Percentiles rank a stretch among this genome's conserved stretches.
Conservation (phyloP, 2,797 vertebrate genomes). For the Carduelis carduelis region DNA sequence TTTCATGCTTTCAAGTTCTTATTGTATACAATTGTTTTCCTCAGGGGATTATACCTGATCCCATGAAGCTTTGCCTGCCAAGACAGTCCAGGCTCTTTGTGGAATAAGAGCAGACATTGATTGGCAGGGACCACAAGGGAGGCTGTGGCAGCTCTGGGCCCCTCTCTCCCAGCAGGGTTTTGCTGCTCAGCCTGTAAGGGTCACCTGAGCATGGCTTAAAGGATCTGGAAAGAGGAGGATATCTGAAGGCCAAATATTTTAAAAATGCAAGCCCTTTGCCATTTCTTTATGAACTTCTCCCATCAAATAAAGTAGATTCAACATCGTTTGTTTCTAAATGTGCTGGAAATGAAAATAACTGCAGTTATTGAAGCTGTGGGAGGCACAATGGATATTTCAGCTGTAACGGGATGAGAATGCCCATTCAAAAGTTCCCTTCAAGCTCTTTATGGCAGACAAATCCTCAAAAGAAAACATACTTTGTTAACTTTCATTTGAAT, state of each 20-base stretch:
- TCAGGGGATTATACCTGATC: constrained; percentile 36
- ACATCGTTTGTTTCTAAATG: constrained; percentile 57
- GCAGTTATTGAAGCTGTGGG: constrained; percentile 3
- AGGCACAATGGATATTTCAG: constrained; percentile 30
- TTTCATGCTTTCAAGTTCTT: constrained; percentile 48
- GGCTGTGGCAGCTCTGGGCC: background rate
- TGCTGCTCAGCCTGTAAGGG: constrained; percentile 23
- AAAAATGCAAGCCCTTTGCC: constrained; percentile 46
- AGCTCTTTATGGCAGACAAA: constrained; percentile 5
- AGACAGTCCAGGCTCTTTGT: background rate
- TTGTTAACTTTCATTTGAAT: constrained; percentile 41
- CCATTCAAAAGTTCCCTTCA: constrained; percentile 9
- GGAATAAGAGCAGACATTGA: constrained; percentile 11
- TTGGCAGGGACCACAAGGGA: constrained; percentile 13
- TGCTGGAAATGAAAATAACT: constrained; percentile 35
- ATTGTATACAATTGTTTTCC: constrained; percentile 33
- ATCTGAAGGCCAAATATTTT: constrained; percentile 28
- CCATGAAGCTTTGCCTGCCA: constrained; percentile 40
- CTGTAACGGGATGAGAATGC: background rate
- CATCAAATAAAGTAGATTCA: constrained; percentile 49
- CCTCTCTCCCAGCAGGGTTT: constrained; percentile 5
- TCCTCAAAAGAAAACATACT: constrained; percentile 30
- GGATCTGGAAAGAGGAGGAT: constrained; percentile 1
- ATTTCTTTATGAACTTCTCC: constrained; percentile 48
- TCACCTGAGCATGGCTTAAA: constrained; percentile 27